Percentiles rank a stretch among this genome's conserved stretches.
Conservation (phyloP, 2,888 invertebrate species). For the Coenonympha arcania region DNA sequence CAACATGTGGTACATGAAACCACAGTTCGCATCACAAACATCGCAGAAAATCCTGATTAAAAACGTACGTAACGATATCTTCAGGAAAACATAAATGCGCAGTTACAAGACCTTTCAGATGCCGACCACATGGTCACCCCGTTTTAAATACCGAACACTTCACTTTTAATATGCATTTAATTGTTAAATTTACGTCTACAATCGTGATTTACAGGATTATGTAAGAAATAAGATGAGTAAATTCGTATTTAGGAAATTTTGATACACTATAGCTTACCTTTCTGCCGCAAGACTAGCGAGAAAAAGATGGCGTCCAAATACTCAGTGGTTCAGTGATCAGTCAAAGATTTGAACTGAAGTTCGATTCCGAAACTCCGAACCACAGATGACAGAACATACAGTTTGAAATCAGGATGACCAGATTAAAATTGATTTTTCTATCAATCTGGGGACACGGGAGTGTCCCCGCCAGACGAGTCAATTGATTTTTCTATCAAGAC, state of each 20-base stretch:
- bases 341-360: slow-evolving; percentile 35
- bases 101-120: slow-evolving; percentile 51
- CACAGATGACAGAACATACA: no score
- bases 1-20: slow-evolving; percentile 25
- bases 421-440: no score
- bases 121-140: slow-evolving; percentile 64
- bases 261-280: slow-evolving; percentile 54
- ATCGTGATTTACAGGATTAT: not conserved
- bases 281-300: slow-evolving; percentile 56
- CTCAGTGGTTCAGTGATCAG: slow-evolving; percentile 17
- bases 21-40: slow-evolving; percentile 17
- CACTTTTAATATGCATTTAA: not conserved
- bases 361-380: no score
- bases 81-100: slow-evolving; percentile 62
- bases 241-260: slow-evolving; percentile 29
- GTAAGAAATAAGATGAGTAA: not conserved
- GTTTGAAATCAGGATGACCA: no score
- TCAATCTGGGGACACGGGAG: no score
- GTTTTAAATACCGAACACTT: slow-evolving; percentile 28
- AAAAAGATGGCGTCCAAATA: slow-evolving; percentile 66
- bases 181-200: not conserved
- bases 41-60: not conserved
- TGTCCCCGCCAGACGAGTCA: no score
- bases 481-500: no score
- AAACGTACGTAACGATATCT: slow-evolving; percentile 32